These are phyloP conservation scores for Caretta caretta DNA, from an alignment of 2,113 vertebrate species.

Conservation along the genomic window DNA sequence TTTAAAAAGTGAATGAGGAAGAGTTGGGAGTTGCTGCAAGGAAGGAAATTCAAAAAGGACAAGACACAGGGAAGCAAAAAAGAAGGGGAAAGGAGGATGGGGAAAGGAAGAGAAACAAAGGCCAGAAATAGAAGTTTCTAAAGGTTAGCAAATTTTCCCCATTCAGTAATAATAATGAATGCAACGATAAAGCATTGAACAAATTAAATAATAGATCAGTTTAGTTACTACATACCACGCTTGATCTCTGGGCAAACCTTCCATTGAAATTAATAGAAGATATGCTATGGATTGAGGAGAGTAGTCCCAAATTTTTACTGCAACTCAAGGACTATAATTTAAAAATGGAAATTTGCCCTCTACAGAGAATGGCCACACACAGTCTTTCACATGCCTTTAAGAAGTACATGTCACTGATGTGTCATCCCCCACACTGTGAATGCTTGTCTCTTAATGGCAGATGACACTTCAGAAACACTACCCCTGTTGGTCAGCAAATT, in stretches of 20 bases:
- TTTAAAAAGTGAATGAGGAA: no score
- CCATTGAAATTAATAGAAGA: neutral
- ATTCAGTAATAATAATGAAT: neutral
- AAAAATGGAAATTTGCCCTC: neutral
- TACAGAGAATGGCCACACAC: neutral
- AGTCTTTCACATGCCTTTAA: neutral
- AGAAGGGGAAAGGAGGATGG: neutral
- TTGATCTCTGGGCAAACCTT: neutral
- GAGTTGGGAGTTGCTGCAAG: neutral
- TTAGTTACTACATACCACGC: neutral
- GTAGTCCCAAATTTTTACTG: neutral
- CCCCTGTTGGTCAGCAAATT: accelerated
- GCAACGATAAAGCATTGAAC: neutral
- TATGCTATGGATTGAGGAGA: neutral
- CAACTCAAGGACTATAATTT: accelerated
- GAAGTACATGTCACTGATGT: neutral
- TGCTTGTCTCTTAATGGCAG: neutral
- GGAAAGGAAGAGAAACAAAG: neutral
- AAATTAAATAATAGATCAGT: neutral
- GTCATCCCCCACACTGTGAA: neutral
- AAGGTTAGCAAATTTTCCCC: neutral
- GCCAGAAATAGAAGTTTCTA: neutral
- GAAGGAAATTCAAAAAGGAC: neutral
- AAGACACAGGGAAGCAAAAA: accelerated
- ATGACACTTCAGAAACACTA: neutral